These are phyloP conservation scores for Platyscelio sp. DNA, from an alignment of 2,888 invertebrate genomes.

Conservation along the genomic window DNA sequence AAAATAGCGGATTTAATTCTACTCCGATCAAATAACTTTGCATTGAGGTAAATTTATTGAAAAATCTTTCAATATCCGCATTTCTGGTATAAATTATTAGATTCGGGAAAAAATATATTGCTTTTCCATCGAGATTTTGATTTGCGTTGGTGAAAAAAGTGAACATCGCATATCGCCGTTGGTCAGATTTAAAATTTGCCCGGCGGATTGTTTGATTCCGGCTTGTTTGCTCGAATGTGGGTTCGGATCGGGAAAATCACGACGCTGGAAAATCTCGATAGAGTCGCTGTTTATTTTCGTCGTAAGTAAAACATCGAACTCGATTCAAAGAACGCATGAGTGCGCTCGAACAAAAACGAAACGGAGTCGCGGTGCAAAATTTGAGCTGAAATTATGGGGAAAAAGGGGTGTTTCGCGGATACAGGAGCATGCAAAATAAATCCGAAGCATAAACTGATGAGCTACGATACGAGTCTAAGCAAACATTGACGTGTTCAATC, in stretches of 20 bases:
- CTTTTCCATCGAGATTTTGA: conserved; percentile 25
- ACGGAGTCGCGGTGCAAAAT: neutral
- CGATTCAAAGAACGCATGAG: conserved; percentile 29
- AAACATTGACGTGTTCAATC: conserved; percentile 85
- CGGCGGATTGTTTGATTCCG: conserved; percentile 67
- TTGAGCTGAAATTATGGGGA: neutral
- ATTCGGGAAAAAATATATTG: neutral
- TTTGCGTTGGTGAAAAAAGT: conserved; percentile 34
- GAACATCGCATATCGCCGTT: conserved; percentile 53
- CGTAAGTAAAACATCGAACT: conserved; percentile 43
- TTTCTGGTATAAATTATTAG: conserved; percentile 11
- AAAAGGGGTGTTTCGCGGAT: conserved; percentile 28
- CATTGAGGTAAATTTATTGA: neutral
- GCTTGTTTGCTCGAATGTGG: conserved; percentile 69
- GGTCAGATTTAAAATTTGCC: conserved; percentile 71
- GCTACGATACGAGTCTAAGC: conserved; percentile 78
- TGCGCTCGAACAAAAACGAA: conserved; percentile 31
- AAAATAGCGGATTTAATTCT: too few species aligned
- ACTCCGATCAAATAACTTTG: too few species aligned
- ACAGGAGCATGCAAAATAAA: conserved; percentile 60
- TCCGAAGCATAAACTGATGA: conserved; percentile 81
- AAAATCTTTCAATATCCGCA: too few species aligned
- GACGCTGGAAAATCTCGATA: conserved; percentile 45
- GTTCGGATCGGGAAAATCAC: conserved; percentile 56
- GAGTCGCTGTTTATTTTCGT: conserved; percentile 60